These are phyloP conservation scores for Drosophila fulvimacula DNA, from an alignment of 2,888 invertebrate species.

Conservation along the genomic window DNA sequence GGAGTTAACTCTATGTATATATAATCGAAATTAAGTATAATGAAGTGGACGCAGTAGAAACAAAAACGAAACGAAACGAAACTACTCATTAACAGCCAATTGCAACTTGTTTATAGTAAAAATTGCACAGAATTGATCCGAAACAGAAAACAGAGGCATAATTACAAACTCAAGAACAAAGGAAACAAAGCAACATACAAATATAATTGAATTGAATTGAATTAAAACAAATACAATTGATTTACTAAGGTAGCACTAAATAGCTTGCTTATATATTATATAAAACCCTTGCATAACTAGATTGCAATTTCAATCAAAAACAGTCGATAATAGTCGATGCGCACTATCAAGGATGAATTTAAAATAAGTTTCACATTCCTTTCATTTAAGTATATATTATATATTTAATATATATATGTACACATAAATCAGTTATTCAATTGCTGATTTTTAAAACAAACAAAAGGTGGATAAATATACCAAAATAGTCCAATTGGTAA, in stretches of 20 bases:
- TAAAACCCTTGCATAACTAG: constrained; percentile 32
- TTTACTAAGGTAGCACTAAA: constrained; percentile 56
- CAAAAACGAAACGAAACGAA: constrained; percentile 27
- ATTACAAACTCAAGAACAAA: constrained; percentile 22
- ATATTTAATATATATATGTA: constrained; percentile 1
- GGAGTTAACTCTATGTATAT: constrained; percentile 33
- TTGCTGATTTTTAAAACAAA: neutral
- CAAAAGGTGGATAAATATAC: neutral
- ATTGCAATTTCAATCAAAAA: constrained; percentile 16
- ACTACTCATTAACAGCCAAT: constrained; percentile 75
- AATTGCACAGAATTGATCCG: constrained; percentile 26
- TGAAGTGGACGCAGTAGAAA: constrained; percentile 30
- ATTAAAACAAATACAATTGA: constrained; percentile 32
- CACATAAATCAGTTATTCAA: constrained; percentile 18
- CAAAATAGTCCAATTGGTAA: neutral
- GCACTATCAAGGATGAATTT: constrained; percentile 25
- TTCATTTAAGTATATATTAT: constrained; percentile 1
- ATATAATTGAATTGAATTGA: constrained; percentile 6
- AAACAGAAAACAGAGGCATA: constrained; percentile 9
- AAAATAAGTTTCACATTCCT: constrained; percentile 14
- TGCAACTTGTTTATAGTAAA: constrained; percentile 64
- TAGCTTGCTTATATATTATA: constrained; percentile 32
- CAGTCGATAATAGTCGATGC: constrained; percentile 25
- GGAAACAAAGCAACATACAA: constrained; percentile 13
- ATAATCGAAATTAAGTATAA: constrained; percentile 19